Evolutionary conservation across 2,113 vertebrate genomes (phyloP).

Genomic region (Toxotes chatareus): DNA sequence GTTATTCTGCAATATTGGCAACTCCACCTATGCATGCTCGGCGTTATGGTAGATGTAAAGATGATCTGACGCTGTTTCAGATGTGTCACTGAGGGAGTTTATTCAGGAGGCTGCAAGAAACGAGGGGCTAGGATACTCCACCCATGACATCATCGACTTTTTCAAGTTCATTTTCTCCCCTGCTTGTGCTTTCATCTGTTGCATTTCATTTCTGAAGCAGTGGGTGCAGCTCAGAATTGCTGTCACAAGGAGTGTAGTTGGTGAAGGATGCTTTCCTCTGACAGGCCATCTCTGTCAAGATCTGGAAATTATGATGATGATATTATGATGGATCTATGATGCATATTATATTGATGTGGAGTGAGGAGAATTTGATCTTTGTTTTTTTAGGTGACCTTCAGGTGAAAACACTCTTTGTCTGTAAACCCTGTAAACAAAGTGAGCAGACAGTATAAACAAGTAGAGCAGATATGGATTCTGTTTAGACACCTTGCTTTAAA

Average conservation of each 20-base stretch:
- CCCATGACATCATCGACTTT: slow-evolving; percentile 83
- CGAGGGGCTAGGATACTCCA: slow-evolving; percentile 67
- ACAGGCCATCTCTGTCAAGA: slow-evolving; percentile 17
- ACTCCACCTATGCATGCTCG: slow-evolving; percentile 10
- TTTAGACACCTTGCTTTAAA: background rate
- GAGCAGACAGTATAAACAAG: background rate
- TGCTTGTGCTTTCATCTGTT: slow-evolving; percentile 73
- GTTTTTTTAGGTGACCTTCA: slow-evolving; percentile 26
- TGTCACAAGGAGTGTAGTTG: slow-evolving; percentile 4
- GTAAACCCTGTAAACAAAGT: background rate
- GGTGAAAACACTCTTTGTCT: background rate
- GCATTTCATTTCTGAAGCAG: slow-evolving; percentile 45
- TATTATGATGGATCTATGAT: background rate
- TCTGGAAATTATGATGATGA: background rate
- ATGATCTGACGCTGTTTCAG: slow-evolving; percentile 1
- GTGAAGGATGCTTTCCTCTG: background rate
- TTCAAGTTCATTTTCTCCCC: slow-evolving; percentile 69
- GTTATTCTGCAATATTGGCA: slow-evolving; percentile 28
- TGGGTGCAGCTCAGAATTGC: slow-evolving; percentile 26
- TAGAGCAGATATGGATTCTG: slow-evolving; percentile 1
- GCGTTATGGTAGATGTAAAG: slow-evolving; percentile 17
- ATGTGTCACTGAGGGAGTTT: slow-evolving; percentile 44
- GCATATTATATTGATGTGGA: background rate
- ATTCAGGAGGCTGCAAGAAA: slow-evolving; percentile 42
- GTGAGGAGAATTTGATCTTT: background rate